A percentile compares a stretch with the other conserved stretches of the same genome.
phyloP scores from a whole-genome alignment of 1,140 invertebrate genomes.

The Cataglyphis hispanica region DNA sequence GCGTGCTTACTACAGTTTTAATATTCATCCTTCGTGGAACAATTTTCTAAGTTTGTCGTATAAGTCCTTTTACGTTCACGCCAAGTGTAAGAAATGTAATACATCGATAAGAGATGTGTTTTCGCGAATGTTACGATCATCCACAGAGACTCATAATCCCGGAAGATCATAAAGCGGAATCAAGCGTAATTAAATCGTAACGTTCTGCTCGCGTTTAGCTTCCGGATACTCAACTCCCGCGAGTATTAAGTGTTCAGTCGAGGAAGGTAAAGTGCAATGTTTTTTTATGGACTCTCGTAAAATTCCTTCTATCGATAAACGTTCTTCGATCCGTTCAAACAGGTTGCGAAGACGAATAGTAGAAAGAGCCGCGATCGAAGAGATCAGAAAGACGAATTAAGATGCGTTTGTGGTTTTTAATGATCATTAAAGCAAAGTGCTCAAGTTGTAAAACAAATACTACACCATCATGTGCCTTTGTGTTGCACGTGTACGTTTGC shows the following conservation, averaged over 20 bases:
- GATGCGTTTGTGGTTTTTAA: conserved; percentile 1
- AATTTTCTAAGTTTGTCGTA: background rate
- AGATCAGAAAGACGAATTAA: conserved; percentile 7
- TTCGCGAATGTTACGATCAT: conserved; percentile 38
- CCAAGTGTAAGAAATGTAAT: background rate
- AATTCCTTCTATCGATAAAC: conserved; percentile 54
- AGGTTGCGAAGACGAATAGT: background rate
- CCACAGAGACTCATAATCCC: conserved; percentile 58
- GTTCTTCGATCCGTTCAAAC: conserved; percentile 8
- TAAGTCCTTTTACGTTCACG: background rate
- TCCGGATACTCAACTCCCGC: conserved; percentile 36
- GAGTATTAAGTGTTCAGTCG: conserved; percentile 66
- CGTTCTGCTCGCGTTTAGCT: conserved; percentile 2
- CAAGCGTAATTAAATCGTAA: conserved; percentile 66
- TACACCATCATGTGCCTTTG: background rate
- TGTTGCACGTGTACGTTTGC: background rate
- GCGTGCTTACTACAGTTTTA: background rate
- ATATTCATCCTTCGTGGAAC: conserved; percentile 12
- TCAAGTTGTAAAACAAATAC: conserved; percentile 7
- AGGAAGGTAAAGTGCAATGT: background rate
- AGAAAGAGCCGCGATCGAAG: background rate
- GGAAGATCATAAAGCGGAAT: conserved; percentile 58
- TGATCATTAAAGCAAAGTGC: conserved; percentile 3
- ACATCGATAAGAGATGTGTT: conserved; percentile 19
- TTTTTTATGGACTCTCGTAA: conserved; percentile 60